These are phyloP conservation scores for Caloenas nicobarica DNA, from an alignment of 2,113 vertebrate species.

Conservation along the genomic window DNA sequence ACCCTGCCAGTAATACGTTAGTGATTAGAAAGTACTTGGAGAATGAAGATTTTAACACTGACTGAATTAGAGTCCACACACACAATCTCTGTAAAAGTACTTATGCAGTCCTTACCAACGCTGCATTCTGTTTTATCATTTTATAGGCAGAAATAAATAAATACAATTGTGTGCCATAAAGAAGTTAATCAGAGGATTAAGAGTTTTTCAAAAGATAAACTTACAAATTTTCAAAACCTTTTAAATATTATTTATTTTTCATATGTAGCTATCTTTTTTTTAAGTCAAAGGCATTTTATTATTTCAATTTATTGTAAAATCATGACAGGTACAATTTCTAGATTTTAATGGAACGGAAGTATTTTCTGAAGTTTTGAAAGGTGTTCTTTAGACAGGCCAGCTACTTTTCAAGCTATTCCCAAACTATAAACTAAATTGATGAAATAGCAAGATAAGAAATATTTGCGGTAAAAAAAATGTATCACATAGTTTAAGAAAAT, in stretches of 20 bases:
- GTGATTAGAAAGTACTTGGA: not conserved
- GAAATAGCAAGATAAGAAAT: not conserved
- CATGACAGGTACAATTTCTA: not conserved
- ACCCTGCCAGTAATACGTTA: not conserved
- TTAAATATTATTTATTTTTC: not conserved
- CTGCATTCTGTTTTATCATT: rapidly evolving
- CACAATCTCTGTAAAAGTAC: not conserved
- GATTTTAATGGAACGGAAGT: not conserved
- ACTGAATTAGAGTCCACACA: not conserved
- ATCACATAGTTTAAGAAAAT: not conserved
- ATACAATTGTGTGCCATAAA: not conserved
- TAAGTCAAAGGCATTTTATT: not conserved
- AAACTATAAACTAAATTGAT: not conserved
- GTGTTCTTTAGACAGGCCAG: not conserved
- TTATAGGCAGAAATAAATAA: not conserved
- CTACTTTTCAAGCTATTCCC: not conserved
- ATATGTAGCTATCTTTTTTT: not conserved
- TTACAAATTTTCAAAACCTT: not conserved
- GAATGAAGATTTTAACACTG: rapidly evolving
- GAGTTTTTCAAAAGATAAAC: not conserved
- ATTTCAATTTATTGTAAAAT: not conserved
- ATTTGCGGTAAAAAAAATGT: not conserved
- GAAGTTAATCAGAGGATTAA: not conserved
- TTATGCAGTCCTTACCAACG: not conserved
- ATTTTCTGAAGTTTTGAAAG: not conserved